Evolutionary conservation across 2,797 vertebrate genomes (phyloP).

Genomic region (Malurus leucopterus): DNA sequence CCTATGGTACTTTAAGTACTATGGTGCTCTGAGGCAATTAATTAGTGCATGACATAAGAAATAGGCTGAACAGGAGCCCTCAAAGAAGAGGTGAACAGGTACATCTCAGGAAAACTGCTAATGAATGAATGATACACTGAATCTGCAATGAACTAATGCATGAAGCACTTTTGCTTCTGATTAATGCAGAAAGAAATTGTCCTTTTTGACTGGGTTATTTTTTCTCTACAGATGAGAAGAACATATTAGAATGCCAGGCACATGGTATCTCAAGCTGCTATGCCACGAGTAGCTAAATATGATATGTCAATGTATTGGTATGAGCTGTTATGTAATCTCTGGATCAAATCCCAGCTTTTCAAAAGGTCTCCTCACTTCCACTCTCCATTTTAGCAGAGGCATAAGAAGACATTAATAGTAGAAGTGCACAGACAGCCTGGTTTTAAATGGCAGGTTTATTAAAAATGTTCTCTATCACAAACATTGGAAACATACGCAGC

Average conservation of each 20-base stretch:
- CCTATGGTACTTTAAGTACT: neutral
- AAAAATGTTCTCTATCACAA: constrained; percentile 57
- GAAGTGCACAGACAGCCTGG: neutral
- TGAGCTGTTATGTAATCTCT: neutral
- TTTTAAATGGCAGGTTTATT: constrained; percentile 62
- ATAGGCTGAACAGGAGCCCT: neutral
- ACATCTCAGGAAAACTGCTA: neutral
- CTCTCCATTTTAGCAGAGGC: neutral
- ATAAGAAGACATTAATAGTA: neutral
- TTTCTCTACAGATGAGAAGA: neutral
- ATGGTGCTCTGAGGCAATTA: neutral
- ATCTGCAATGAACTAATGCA: neutral
- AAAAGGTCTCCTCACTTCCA: neutral
- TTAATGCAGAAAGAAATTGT: neutral
- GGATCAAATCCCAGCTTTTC: neutral
- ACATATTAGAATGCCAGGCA: neutral
- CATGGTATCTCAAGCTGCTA: neutral
- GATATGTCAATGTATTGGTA: neutral
- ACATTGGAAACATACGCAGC: constrained; percentile 33
- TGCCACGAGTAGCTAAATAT: neutral
- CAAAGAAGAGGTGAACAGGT: neutral
- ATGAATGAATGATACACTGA: neutral
- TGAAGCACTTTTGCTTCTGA: neutral
- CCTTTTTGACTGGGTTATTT: neutral
- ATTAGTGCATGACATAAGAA: neutral